phyloP scores from a whole-genome alignment of 2,113 vertebrate species.

The Casuarius casuarius region DNA sequence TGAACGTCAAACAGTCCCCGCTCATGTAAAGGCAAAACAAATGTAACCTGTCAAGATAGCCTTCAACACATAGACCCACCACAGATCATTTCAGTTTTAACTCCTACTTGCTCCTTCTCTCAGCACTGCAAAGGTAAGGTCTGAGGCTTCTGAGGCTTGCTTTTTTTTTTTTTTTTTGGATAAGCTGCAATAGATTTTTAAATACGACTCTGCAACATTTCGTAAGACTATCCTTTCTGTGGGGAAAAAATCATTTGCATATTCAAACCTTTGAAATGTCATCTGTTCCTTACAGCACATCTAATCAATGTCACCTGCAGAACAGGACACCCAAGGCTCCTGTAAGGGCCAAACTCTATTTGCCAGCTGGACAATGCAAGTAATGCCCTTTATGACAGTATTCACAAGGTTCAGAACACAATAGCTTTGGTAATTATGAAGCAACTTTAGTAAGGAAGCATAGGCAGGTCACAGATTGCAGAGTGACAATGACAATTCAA shows the following conservation, averaged over 20 bases:
- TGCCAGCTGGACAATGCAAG: constrained; percentile 28
- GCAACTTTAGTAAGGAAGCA: not conserved
- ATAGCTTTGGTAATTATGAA: constrained; percentile 13
- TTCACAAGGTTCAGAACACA: constrained; percentile 20
- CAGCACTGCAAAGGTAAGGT: not conserved
- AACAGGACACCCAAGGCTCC: constrained; percentile 8
- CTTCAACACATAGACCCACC: not conserved
- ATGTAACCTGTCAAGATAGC: not conserved
- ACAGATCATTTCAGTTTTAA: not conserved
- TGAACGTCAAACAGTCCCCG: not conserved
- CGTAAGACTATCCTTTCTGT: not conserved
- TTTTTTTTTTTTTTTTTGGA: not conserved
- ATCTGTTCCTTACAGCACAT: constrained; percentile 43
- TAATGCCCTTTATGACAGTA: constrained; percentile 14
- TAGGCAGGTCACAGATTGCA: constrained; percentile 29
- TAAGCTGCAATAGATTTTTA: not conserved
- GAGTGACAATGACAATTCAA: constrained; percentile 38
- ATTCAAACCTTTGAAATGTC: constrained; percentile 62
- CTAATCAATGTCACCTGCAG: constrained; percentile 33
- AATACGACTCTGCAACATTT: not conserved
- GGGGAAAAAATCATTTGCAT: not conserved
- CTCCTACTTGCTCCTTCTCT: not conserved
- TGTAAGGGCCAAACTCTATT: constrained; percentile 10
- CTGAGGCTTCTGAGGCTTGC: not conserved
- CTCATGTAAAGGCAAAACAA: not conserved